Evolutionary conservation across 2,113 vertebrate species (phyloP).

Genomic region (Spheniscus mendiculus): DNA sequence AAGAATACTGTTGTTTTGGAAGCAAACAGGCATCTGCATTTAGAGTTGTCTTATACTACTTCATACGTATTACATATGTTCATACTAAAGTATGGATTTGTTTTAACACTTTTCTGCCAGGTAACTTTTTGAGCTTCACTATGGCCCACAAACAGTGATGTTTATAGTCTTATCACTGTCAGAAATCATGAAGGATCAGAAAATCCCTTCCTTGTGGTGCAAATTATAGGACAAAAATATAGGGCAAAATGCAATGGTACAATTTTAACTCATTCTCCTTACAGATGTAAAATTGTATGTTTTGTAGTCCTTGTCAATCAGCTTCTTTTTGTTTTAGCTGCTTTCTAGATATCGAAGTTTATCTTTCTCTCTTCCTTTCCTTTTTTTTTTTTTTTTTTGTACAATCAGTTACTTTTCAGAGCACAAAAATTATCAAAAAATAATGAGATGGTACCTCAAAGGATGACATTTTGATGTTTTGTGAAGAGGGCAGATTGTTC

Average conservation of each 20-base stretch:
- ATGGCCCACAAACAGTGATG: background rate
- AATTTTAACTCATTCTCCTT: background rate
- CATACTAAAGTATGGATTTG: background rate
- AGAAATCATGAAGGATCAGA: background rate
- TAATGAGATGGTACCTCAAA: background rate
- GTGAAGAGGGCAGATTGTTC: background rate
- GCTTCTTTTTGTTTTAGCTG: background rate
- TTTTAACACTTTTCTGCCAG: background rate
- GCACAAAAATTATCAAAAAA: background rate
- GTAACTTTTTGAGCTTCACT: background rate
- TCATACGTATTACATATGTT: background rate
- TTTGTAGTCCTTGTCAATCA: background rate
- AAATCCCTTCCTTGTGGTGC: background rate
- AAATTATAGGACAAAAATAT: background rate
- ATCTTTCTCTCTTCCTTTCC: background rate
- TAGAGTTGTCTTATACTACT: background rate
- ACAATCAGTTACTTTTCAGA: background rate
- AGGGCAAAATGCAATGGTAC: background rate
- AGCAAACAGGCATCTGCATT: background rate
- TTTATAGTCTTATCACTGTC: background rate
- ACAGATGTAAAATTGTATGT: background rate
- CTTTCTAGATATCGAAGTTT: background rate
- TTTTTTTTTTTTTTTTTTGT: background rate
- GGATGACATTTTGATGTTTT: background rate
- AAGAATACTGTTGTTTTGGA: background rate